These are phyloP conservation scores for Xyrauchen texanus DNA, from an alignment of 2,113 vertebrate species.

Conservation along the genomic window DNA sequence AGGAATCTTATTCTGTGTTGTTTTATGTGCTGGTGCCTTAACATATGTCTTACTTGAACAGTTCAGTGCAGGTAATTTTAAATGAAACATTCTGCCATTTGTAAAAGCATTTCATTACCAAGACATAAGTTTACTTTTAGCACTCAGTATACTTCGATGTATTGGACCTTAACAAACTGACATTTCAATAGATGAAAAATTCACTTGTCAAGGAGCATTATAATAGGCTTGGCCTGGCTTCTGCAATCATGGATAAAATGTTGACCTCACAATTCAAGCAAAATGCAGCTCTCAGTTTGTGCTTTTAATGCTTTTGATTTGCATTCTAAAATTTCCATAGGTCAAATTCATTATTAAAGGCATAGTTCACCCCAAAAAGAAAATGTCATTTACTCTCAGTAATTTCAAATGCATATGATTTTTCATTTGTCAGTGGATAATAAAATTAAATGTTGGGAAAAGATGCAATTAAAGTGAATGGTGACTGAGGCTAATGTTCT, in stretches of 20 bases:
- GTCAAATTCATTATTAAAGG: background rate
- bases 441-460: too few relatives aligned
- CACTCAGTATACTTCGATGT: background rate
- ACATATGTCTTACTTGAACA: constrained; percentile 10
- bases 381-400: too few relatives aligned
- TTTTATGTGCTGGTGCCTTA: constrained; percentile 35
- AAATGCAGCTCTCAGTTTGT: background rate
- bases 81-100: constrained; percentile 2
- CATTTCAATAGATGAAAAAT: constrained; percentile 31
- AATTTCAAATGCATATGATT: too few relatives aligned
- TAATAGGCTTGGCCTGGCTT: constrained; percentile 29
- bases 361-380: too few relatives aligned
- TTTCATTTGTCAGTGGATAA: too few relatives aligned
- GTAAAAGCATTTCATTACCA: constrained; percentile 22
- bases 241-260: background rate
- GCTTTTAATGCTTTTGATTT: background rate
- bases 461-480: too few relatives aligned
- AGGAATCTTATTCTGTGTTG: constrained; percentile 15
- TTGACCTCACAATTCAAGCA: background rate
- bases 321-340: background rate
- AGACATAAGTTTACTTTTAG: background rate
- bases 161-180: constrained; percentile 14
- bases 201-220: constrained; percentile 18
- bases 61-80: constrained; percentile 15
- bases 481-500: too few relatives aligned